phyloP scores from a whole-genome alignment of 37 sponge, comb jelly and placozoan species.

The Crambe crambe region DNA sequence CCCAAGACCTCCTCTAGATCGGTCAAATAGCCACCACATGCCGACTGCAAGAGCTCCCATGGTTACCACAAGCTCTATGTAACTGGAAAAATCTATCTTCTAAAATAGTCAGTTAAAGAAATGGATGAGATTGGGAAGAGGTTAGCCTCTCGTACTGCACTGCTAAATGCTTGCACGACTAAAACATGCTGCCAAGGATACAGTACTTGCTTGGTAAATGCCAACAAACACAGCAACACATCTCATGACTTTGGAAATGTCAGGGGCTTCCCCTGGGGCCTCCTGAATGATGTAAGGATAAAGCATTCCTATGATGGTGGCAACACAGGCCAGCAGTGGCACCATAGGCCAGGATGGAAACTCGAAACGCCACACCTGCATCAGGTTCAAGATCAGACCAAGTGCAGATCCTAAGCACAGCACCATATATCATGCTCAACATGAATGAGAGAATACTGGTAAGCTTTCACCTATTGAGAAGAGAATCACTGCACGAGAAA shows the following conservation, averaged over 20 bases:
- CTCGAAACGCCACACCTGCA: slow-evolving; percentile 59
- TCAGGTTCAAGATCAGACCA: slow-evolving; percentile 62
- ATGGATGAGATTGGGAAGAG: not conserved
- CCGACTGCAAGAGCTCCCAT: slow-evolving; percentile 86
- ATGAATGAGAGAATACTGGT: not conserved
- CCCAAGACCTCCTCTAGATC: slow-evolving; percentile 76
- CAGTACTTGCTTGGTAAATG: slow-evolving; percentile 89
- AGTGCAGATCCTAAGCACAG: slow-evolving; percentile 43
- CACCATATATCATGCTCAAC: not conserved
- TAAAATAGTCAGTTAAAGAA: slow-evolving; percentile 35
- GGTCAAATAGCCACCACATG: slow-evolving; percentile 98
- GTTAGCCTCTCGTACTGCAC: not conserved
- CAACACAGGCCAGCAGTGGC: slow-evolving; percentile 60
- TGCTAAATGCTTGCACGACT: too few relatives aligned
- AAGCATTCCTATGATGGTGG: slow-evolving; percentile 59
- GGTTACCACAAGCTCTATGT: slow-evolving; percentile 75
- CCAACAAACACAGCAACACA: slow-evolving; percentile 93
- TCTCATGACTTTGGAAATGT: slow-evolving; percentile 79
- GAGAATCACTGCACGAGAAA: slow-evolving; percentile 35
- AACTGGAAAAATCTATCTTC: slow-evolving; percentile 86
- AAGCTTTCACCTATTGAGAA: slow-evolving; percentile 47
- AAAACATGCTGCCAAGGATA: too few relatives aligned
- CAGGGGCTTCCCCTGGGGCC: slow-evolving; percentile 36
- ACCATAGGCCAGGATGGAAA: slow-evolving; percentile 54
- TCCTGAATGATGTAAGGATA: slow-evolving; percentile 47